Conservation (phyloP, 2,113 vertebrate genomes). For the Morone chrysops region DNA sequence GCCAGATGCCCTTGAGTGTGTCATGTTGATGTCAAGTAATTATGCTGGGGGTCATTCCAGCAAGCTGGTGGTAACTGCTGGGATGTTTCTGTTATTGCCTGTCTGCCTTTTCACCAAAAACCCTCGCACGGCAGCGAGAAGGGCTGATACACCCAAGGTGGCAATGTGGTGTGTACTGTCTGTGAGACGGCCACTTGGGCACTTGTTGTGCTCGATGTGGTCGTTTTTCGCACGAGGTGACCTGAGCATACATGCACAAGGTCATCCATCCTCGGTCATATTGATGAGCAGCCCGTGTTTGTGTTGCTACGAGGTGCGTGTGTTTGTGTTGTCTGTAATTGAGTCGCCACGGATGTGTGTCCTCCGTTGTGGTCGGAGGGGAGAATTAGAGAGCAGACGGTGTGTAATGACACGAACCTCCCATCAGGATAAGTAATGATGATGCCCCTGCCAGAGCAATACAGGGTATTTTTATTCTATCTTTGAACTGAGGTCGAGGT, state of each 20-base stretch:
- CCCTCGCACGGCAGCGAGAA: slow-evolving; percentile 22
- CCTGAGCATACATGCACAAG: slow-evolving; percentile 76
- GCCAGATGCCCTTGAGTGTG: slow-evolving; percentile 80
- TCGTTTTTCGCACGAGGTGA: slow-evolving; percentile 61
- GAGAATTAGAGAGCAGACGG: slow-evolving; percentile 69
- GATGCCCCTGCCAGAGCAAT: slow-evolving; percentile 28
- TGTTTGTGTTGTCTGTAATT: slow-evolving; percentile 44
- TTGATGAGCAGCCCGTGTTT: slow-evolving; percentile 47
- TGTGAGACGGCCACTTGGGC: slow-evolving; percentile 62
- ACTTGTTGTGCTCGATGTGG: slow-evolving; percentile 78
- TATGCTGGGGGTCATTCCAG: slow-evolving; percentile 70
- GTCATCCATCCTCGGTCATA: slow-evolving; percentile 68
- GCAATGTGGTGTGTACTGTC: slow-evolving; percentile 45
- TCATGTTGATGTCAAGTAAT: slow-evolving; percentile 72
- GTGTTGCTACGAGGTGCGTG: slow-evolving; percentile 30
- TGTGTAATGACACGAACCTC: slow-evolving; percentile 61
- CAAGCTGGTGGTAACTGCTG: slow-evolving; percentile 60
- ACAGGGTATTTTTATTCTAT: slow-evolving; percentile 25
- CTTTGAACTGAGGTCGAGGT: slow-evolving; percentile 70
- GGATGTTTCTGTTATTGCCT: slow-evolving; percentile 35
- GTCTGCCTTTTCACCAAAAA: slow-evolving; percentile 35
- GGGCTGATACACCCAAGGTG: slow-evolving; percentile 59
- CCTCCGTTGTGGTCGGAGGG: slow-evolving; percentile 55
- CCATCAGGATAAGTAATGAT: slow-evolving; percentile 57
- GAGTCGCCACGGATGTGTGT: slow-evolving; percentile 48